Base-by-base conservation (phyloP, 92 coral and sea anemone genomes). In the Actinernus sp. region DNA sequence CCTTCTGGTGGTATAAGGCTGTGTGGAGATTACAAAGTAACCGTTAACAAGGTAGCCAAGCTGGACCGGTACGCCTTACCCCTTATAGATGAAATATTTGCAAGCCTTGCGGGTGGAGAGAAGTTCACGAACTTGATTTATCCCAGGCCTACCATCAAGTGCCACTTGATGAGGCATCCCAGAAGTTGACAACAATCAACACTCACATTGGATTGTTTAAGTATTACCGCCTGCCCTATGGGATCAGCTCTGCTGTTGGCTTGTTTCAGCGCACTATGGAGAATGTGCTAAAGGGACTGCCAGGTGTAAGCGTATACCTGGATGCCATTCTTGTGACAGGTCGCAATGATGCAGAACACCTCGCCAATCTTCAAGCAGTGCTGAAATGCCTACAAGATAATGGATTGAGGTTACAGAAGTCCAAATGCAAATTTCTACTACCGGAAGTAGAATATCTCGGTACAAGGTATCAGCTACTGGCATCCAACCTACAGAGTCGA, bases 21-120 rank as follows among this genome's bases (percentile, higher is more conserved):
- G 17, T 73, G 81, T 73, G 73, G 81, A 14, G 74, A 73, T 14
- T 78, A 78, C 38, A 60, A 68, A 32, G 59, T 71, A 38, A 78
- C 86, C 6, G 55, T 78, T 20, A 79, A 79, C 21, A 68, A 60
- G 70, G 43, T 29, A 57, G 80, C 45, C 22, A 52, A 69, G 45
- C 72, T 49, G 29, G 63, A 58, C 26, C 58, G 31, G 4, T 56
- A 76, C 27, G 80, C 79, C 44, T 55, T 78, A 3, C 78, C 84
- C 26, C 53, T 19, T 58, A 45, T 61, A 1, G 84, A 68, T 54
- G 69, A 77, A 38, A 41, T 55, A 45, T 20, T 37, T 22, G 38
- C 27, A 38, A 26, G 41, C 38, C 17, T 40, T 14, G 27, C 50
- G 38, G 33, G 24, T 20, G 76, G 52, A 14, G 0, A 33, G 31